phyloP scores from a whole-genome alignment of 1,140 invertebrate species.

The Drosophila repletoides region DNA sequence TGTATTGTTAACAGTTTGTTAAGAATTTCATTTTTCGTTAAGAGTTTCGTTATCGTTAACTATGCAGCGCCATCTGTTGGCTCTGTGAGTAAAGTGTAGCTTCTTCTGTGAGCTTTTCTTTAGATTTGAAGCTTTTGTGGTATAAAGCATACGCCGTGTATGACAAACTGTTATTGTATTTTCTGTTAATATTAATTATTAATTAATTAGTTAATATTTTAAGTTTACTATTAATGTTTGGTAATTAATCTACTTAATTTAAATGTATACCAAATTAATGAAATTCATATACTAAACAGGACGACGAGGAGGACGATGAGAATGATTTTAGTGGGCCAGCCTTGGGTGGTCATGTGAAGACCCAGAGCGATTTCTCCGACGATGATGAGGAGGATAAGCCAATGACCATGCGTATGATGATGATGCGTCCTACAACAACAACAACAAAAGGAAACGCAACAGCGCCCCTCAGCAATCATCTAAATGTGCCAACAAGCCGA shows the following conservation, averaged over 20 bases:
- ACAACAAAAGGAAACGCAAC: slow-evolving; percentile 19
- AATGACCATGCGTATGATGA: slow-evolving; percentile 77
- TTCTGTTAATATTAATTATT: too few relatives aligned
- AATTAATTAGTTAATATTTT: not conserved
- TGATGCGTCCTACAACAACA: slow-evolving; percentile 60
- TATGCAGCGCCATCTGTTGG: slow-evolving; percentile 33
- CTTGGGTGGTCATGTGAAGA: slow-evolving; percentile 78
- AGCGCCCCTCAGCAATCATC: slow-evolving; percentile 57
- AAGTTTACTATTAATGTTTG: too few relatives aligned
- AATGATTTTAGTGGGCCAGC: slow-evolving; percentile 79
- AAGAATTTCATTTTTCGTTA: not conserved
- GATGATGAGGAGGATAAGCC: slow-evolving; percentile 81
- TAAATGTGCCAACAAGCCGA: slow-evolving; percentile 80
- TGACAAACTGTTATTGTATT: too few relatives aligned
- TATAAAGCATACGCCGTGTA: slow-evolving; percentile 54
- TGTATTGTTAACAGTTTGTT: not conserved
- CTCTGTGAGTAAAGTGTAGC: not conserved
- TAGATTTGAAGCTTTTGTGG: slow-evolving; percentile 34
- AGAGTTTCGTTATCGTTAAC: too few relatives aligned
- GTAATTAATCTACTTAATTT: not conserved
- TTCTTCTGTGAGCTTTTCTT: slow-evolving; percentile 34
- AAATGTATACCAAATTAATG: too few relatives aligned
- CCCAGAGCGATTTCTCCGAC: slow-evolving; percentile 77
- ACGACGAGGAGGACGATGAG: slow-evolving; percentile 75
- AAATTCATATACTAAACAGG: slow-evolving; percentile 2